Evolutionary conservation across 2,113 vertebrate species (phyloP), one percentile per base, ranked within the genome.

Genomic region (Tinamus guttatus): DNA sequence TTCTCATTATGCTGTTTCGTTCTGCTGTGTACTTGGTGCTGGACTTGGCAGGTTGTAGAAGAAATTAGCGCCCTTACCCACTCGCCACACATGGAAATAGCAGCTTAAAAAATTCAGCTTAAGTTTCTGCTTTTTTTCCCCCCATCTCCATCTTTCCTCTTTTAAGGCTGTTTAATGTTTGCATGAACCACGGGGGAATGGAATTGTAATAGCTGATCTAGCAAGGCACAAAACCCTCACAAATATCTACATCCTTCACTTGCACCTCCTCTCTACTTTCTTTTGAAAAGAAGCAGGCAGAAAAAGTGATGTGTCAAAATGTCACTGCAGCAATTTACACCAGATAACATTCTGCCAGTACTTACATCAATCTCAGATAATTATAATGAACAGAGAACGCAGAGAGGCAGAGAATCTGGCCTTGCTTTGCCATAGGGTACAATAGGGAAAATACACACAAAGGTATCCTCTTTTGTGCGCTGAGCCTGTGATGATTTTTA

Each of bases 91-190:
- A 47, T 87, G 88, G 74, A 63, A 21, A 75, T 76, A 70, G 28
- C 47, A 87, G 71, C 74, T 76, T 59, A 68, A 85, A 51, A 84
- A 93, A 36, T 22, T 80, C 36, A 73, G 52, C 38, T 64, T 49
- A 47, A 69, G 68, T 79, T 93, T 89, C 91, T 89, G 62, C 93
- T 89, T 83, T 93, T 16, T 74, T 75, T 93, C 11, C n/a, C 47
- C 63, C 71, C 59, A 64, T 73, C 32, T 54, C 69, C 86, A 13
- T 78, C 38, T 73, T 91, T 71, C 75, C 75, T 85, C 78, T 88
- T 88, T 86, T 38, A 49, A 78, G 60, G 24, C 28, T 89, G 83
- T 85, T 16, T 85, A 94, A n/a, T 82, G 10, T 91, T 94, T 77
- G 28, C 45, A 32, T 8, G 58, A 87, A 52, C 75, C 85, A 47